Conservation (phyloP, 2,888 invertebrate species). For the Perdita meconis region DNA sequence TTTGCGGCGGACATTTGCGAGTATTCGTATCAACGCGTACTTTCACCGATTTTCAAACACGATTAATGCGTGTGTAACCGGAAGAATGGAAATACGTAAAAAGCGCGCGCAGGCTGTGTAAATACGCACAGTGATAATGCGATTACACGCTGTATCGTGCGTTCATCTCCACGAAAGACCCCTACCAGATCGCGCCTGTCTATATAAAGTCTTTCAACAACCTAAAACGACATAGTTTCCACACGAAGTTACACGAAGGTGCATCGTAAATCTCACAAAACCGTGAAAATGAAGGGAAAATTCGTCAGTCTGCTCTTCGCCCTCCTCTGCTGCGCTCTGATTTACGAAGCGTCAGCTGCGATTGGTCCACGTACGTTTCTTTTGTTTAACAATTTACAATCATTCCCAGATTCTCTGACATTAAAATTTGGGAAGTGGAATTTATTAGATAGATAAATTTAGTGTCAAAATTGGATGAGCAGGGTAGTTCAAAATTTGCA, state of each 20-base stretch:
- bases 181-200: background rate
- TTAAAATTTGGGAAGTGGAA: too few relatives aligned
- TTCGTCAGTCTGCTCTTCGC: constrained; percentile 26
- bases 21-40: background rate
- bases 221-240: constrained; percentile 1
- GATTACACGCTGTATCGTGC: constrained; percentile 9
- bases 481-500: too few relatives aligned
- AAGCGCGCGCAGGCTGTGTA: constrained; percentile 1
- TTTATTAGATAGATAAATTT: too few relatives aligned
- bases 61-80: background rate
- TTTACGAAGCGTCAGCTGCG: background rate
- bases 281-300: constrained; percentile 34
- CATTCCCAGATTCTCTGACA: too few relatives aligned
- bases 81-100: constrained; percentile 5
- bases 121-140: constrained; percentile 12
- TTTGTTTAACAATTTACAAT: background rate
- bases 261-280: background rate
- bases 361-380: constrained; percentile 29
- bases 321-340: constrained; percentile 9
- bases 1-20: background rate
- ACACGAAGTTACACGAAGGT: constrained; percentile 9
- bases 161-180: constrained; percentile 21
- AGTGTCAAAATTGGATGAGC: too few relatives aligned
- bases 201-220: constrained; percentile 18
- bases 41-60: background rate